phyloP scores from a whole-genome alignment of 2,888 invertebrate species.

The Sclerodermus sp. region DNA sequence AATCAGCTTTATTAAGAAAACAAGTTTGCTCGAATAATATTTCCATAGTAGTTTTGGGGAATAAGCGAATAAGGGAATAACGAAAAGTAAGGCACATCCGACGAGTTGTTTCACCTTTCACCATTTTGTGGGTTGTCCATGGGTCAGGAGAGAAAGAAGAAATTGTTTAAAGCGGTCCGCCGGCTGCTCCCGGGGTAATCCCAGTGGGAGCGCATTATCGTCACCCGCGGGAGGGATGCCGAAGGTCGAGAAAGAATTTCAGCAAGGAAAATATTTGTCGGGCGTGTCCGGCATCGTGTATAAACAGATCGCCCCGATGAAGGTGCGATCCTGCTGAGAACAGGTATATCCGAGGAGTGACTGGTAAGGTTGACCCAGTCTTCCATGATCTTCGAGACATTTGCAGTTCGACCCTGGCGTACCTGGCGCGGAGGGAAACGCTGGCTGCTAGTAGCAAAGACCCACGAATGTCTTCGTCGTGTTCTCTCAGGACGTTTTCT shows the following conservation, averaged over 20 bases:
- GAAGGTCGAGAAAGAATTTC: constrained; percentile 30
- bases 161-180: constrained; percentile 19
- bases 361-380: constrained; percentile 7
- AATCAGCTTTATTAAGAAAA: too few species aligned
- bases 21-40: too few species aligned
- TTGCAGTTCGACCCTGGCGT: too few species aligned
- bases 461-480: too few species aligned
- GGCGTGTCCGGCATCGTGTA: constrained; percentile 52
- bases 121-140: background rate
- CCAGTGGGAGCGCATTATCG: constrained; percentile 45
- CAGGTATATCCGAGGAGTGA: constrained; percentile 19
- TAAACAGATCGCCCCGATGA: constrained; percentile 49
- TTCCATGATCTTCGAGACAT: too few species aligned
- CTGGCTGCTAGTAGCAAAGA: too few species aligned
- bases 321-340: constrained; percentile 29
- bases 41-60: too few species aligned
- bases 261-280: constrained; percentile 54
- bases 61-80: too few species aligned
- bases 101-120: constrained; percentile 23
- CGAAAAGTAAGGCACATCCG: constrained; percentile 2
- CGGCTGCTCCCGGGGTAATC: constrained; percentile 40
- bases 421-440: too few species aligned
- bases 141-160: constrained; percentile 3
- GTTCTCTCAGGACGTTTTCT: constrained; percentile 16
- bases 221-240: constrained; percentile 19